Evolutionary conservation across 2,113 vertebrate genomes (phyloP).

Genomic region (Etia nguti): DNA sequence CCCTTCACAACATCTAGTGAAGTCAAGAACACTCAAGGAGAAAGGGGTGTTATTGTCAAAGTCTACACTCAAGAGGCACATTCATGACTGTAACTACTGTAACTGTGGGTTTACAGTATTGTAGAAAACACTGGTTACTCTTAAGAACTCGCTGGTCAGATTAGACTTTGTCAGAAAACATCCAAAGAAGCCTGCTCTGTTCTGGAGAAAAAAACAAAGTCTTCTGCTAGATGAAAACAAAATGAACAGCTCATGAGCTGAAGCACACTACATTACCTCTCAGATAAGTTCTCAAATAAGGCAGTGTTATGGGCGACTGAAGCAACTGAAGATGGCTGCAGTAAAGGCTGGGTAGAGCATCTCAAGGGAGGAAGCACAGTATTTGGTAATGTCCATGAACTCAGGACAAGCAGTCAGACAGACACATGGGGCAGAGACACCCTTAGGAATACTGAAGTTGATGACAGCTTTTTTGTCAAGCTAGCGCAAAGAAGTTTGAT

Average conservation of each 20-base stretch:
- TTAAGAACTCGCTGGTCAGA: not conserved
- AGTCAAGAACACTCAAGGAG: not conserved
- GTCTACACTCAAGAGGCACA: not conserved
- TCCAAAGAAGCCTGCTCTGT: not conserved
- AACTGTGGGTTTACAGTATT: not conserved
- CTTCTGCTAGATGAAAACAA: not conserved
- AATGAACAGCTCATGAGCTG: not conserved
- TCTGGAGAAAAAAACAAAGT: not conserved
- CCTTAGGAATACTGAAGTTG: not conserved
- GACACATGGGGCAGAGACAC: not conserved
- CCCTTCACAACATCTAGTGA: not conserved
- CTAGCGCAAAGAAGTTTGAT: not conserved
- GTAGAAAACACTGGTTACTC: not conserved
- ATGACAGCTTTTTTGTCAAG: too few relatives aligned
- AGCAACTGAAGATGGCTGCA: not conserved
- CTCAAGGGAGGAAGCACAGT: not conserved
- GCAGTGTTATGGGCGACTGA: not conserved
- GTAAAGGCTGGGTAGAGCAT: not conserved
- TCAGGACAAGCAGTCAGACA: not conserved
- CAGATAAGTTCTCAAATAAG: not conserved
- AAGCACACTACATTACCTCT: not conserved
- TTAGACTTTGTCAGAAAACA: not conserved
- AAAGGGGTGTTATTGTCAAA: not conserved
- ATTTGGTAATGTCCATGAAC: not conserved
- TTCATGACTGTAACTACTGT: not conserved